Evolutionary conservation across 1,140 invertebrate genomes (phyloP).

Genomic region (Phenacoccus solenopsis): DNA sequence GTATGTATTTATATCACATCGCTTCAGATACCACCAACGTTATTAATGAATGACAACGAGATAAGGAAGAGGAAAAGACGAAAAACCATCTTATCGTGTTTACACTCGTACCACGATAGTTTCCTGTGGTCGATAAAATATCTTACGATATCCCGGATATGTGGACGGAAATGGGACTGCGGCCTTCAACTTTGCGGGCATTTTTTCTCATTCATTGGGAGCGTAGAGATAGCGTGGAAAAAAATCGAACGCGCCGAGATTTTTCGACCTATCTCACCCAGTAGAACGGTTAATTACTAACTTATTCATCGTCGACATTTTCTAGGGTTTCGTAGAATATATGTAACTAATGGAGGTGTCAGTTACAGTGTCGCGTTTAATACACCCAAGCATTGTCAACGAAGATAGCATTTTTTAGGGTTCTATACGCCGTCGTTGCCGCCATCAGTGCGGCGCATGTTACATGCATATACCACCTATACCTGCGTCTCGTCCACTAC

Average conservation of each 20-base stretch:
- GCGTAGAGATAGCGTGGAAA: neutral
- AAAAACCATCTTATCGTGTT: too few species aligned
- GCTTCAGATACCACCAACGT: too few species aligned
- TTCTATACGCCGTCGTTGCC: neutral
- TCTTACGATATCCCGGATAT: neutral
- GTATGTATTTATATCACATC: too few species aligned
- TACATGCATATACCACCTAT: too few species aligned
- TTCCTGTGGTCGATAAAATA: neutral
- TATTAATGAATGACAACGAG: too few species aligned
- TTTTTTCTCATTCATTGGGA: too few species aligned
- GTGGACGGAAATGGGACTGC: neutral
- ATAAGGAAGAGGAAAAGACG: too few species aligned
- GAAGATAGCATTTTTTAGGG: neutral
- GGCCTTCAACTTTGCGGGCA: neutral
- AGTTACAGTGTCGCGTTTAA: neutral
- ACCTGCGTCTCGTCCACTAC: too few species aligned
- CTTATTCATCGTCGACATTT: neutral
- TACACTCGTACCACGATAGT: neutral
- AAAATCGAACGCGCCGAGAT: neutral
- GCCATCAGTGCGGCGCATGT: too few species aligned
- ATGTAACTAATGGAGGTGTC: slow-evolving; percentile 1
- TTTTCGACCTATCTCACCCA: neutral
- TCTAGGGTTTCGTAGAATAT: neutral
- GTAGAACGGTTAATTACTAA: neutral
- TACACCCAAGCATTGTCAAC: slow-evolving; percentile 1